Evolutionary conservation across 2,797 vertebrate species (phyloP).

Genomic region (Xenentodon cancila): DNA sequence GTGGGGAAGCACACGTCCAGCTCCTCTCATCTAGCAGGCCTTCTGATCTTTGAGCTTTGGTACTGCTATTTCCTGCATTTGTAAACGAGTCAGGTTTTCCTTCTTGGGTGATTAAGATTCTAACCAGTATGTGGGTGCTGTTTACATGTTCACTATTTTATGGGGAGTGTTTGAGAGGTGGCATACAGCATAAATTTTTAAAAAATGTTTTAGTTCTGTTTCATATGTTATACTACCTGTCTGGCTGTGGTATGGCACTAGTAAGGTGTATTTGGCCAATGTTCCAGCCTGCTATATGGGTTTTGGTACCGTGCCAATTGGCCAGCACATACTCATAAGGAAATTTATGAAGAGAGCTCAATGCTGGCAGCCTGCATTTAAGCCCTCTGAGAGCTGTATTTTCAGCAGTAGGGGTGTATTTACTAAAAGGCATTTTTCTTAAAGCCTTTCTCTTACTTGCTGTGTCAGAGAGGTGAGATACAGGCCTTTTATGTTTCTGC

Average conservation of each 20-base stretch:
- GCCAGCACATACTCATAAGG: background rate
- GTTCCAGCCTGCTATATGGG: background rate
- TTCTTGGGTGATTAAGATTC: constrained; percentile 2
- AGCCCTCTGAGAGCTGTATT: background rate
- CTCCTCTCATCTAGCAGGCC: background rate
- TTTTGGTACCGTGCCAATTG: constrained; percentile 1
- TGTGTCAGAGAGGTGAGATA: background rate
- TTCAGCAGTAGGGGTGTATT: background rate
- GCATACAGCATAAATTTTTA: background rate
- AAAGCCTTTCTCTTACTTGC: background rate
- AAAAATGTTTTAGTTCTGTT: background rate
- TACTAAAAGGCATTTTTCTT: background rate
- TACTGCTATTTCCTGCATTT: constrained; percentile 1
- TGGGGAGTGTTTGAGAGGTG: background rate
- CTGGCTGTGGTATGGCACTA: background rate
- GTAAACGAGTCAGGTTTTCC: background rate
- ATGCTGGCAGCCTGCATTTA: background rate
- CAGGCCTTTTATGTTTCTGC: background rate
- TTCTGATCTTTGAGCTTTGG: background rate
- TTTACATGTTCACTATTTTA: background rate
- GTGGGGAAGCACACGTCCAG: background rate
- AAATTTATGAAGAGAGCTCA: background rate
- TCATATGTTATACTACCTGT: background rate
- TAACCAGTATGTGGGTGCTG: background rate
- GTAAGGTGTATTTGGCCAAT: background rate